Percentiles rank a stretch among this genome's conserved stretches.
Conservation (phyloP, 2,888 invertebrate species). For the Lepetodrilus schrolli region DNA sequence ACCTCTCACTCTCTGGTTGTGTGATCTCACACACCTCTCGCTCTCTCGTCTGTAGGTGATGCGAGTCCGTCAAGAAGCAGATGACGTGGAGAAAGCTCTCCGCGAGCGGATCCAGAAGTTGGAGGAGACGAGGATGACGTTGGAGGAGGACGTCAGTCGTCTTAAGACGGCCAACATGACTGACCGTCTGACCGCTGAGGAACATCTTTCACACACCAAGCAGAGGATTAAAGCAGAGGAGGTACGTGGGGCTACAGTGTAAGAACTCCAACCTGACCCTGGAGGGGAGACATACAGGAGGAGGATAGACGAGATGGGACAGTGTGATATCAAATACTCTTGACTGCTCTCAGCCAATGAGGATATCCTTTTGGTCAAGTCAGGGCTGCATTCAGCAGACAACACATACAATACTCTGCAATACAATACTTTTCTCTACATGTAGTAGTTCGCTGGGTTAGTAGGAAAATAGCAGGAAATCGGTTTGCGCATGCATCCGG, state of each 20-base stretch:
- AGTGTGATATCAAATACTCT: too few relatives aligned
- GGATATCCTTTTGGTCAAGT: too few relatives aligned
- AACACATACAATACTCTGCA: too few relatives aligned
- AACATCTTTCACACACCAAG: slow-evolving; percentile 65
- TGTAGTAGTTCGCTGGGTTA: too few relatives aligned
- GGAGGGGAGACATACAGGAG: slow-evolving; percentile 68
- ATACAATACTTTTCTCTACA: too few relatives aligned
- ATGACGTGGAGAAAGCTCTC: slow-evolving; percentile 67
- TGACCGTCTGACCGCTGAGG: slow-evolving; percentile 70
- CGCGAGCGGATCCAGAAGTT: slow-evolving; percentile 69
- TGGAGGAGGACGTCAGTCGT: slow-evolving; percentile 72
- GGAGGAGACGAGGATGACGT: slow-evolving; percentile 66
- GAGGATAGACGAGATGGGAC: slow-evolving; percentile 65
- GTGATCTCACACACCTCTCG: too few relatives aligned
- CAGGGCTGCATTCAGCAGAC: too few relatives aligned
- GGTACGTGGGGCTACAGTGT: slow-evolving; percentile 60
- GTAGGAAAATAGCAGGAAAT: too few relatives aligned
- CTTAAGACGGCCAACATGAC: slow-evolving; percentile 64
- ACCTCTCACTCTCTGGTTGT: too few relatives aligned
- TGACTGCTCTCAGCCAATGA: too few relatives aligned
- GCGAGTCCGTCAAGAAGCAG: slow-evolving; percentile 66
- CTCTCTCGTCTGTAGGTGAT: slow-evolving; percentile 63
- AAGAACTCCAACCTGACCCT: slow-evolving; percentile 70
- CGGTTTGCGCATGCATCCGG: too few relatives aligned
- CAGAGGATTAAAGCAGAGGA: slow-evolving; percentile 71